Evolutionary conservation across 2,113 vertebrate genomes (phyloP).

Genomic region (Clarias batrachus): DNA sequence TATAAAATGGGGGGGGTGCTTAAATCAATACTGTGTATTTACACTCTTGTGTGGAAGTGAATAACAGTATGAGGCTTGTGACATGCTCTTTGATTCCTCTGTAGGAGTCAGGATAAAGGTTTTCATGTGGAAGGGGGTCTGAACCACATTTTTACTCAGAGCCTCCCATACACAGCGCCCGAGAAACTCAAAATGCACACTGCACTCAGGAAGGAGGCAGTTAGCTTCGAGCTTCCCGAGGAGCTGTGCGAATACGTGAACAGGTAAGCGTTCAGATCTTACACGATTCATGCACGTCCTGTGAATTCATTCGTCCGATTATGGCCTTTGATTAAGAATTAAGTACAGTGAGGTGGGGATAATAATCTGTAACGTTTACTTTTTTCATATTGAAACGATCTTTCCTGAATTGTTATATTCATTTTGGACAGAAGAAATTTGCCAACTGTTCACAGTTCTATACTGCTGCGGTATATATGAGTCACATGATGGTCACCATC

Average conservation of each 20-base stretch:
- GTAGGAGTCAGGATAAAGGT: slow-evolving; percentile 91
- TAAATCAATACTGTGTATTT: no score
- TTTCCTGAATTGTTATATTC: no score
- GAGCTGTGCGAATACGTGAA: slow-evolving; percentile 81
- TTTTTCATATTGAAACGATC: no score
- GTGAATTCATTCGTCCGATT: background rate
- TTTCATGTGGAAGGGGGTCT: slow-evolving; percentile 84
- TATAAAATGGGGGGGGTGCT: no score
- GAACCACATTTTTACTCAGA: slow-evolving; percentile 84
- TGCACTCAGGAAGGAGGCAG: slow-evolving; percentile 61
- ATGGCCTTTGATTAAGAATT: no score
- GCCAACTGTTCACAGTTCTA: background rate
- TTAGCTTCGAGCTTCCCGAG: slow-evolving; percentile 77
- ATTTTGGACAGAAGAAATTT: background rate
- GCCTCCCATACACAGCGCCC: slow-evolving; percentile 63
- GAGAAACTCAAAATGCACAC: slow-evolving; percentile 66
- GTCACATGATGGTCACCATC: background rate
- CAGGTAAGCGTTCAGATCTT: slow-evolving; percentile 69
- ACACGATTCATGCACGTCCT: background rate
- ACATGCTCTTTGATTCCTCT: slow-evolving; percentile 18
- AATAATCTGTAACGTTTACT: background rate
- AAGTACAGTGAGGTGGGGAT: background rate
- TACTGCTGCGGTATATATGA: background rate
- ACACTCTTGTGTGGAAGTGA: background rate
- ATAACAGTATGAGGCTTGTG: background rate